Percentiles rank a stretch among this genome's conserved stretches.
phyloP scores from a whole-genome alignment of 2,797 vertebrate species.

The Botia kubotai region DNA sequence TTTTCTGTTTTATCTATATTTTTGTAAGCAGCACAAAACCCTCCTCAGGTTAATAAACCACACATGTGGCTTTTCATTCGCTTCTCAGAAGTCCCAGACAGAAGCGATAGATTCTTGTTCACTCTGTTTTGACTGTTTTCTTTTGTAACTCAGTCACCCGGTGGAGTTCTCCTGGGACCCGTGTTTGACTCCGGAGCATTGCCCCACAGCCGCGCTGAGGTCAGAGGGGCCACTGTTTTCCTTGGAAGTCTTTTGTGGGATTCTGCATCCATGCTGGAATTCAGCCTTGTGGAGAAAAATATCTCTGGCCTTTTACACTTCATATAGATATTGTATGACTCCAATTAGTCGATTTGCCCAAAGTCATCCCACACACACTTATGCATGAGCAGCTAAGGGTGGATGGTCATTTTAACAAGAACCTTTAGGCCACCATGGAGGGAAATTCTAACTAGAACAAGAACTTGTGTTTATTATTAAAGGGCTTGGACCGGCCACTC shows the following conservation, averaged over 20 bases:
- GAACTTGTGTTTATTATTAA: constrained; percentile 65
- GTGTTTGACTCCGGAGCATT: constrained; percentile 19
- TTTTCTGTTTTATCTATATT: constrained; percentile 1
- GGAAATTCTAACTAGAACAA: constrained; percentile 39
- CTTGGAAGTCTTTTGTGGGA: constrained; percentile 78
- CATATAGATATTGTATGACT: constrained; percentile 44
- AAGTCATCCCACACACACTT: constrained; percentile 31
- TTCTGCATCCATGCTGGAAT: constrained; percentile 69
- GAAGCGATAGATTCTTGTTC: constrained; percentile 31
- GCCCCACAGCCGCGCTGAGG: constrained; percentile 22
- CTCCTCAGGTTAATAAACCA: constrained; percentile 48
- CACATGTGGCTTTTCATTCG: constrained; percentile 29
- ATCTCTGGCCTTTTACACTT: constrained; percentile 45
- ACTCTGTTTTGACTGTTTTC: constrained; percentile 38
- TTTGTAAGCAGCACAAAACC: constrained; percentile 21
- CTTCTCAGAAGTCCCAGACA: constrained; percentile 41
- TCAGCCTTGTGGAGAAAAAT: constrained; percentile 45
- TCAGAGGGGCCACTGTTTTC: constrained; percentile 73
- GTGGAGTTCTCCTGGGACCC: constrained; percentile 45
- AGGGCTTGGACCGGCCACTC: constrained; percentile 43
- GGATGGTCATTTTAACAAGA: constrained; percentile 52
- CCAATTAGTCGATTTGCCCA: constrained; percentile 32
- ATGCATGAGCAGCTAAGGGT: constrained; percentile 22
- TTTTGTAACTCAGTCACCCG: constrained; percentile 46
- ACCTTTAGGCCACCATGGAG: constrained; percentile 42